Conservation (phyloP, 92 coral and sea anemone species). For the Micromussa lordhowensis region DNA sequence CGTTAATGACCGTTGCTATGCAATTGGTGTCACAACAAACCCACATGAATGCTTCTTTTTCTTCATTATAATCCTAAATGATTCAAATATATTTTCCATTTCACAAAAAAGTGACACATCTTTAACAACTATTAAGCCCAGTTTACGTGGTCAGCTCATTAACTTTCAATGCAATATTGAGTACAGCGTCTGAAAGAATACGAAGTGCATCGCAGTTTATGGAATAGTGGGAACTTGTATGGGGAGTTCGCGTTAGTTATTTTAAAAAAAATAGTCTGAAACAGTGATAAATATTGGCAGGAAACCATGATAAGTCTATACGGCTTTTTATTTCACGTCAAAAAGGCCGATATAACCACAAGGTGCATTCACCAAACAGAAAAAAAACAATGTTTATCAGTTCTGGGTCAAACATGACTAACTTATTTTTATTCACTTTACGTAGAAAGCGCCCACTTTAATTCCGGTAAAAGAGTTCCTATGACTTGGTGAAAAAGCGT, state of each 20-base stretch:
- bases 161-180: slow-evolving; percentile 10
- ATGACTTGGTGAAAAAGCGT: background rate
- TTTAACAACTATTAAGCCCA: background rate
- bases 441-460: background rate
- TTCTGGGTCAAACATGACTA: background rate
- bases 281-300: background rate
- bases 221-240: background rate
- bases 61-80: background rate
- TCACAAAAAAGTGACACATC: slow-evolving; percentile 2
- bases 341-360: background rate
- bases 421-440: background rate
- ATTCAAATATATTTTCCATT: slow-evolving; percentile 5
- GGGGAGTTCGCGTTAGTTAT: background rate
- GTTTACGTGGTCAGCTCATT: background rate
- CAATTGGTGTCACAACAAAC: background rate
- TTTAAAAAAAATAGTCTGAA: background rate
- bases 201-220: background rate
- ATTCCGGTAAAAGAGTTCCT: background rate
- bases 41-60: background rate
- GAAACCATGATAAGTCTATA: background rate
- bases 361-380: background rate
- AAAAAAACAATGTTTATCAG: background rate
- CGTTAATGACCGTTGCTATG: slow-evolving; percentile 6
- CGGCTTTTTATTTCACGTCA: background rate
- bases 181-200: background rate